phyloP scores from a whole-genome alignment of 2,797 vertebrate genomes.

The Phoxinus dragarum region DNA sequence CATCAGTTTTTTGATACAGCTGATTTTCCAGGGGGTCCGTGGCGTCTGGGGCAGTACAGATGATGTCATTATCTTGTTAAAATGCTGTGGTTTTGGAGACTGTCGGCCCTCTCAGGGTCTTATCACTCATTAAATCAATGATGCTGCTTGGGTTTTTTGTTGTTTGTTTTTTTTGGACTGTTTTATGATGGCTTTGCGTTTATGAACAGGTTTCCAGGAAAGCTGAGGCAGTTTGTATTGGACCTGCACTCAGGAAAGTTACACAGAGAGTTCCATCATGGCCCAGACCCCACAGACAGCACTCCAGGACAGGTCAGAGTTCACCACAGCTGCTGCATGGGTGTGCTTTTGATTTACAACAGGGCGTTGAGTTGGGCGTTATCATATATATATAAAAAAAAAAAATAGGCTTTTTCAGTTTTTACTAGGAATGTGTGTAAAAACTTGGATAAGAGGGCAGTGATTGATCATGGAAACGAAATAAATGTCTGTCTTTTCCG shows the following conservation, averaged over 20 bases:
- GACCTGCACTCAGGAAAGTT: conserved; percentile 98
- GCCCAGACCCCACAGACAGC: conserved; percentile 95
- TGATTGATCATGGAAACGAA: not conserved
- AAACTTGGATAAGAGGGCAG: not conserved
- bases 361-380: not conserved
- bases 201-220: conserved; percentile 84
- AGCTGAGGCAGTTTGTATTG: conserved; percentile 94
- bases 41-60: conserved; percentile 54
- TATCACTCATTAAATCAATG: conserved; percentile 58
- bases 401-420: not conserved
- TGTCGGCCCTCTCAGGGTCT: conserved; percentile 48
- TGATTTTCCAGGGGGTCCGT: conserved; percentile 45
- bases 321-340: not conserved
- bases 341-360: not conserved
- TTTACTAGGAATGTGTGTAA: not conserved
- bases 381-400: not conserved
- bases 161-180: conserved; percentile 42
- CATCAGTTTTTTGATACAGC: conserved; percentile 48
- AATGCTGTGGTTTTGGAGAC: conserved; percentile 52
- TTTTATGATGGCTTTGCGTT: conserved; percentile 8
- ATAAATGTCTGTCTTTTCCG: not conserved
- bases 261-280: conserved; percentile 97
- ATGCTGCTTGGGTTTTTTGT: conserved; percentile 53
- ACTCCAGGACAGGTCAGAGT: conserved; percentile 90
- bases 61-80: conserved; percentile 59